Conservation (phyloP, 2,888 invertebrate genomes). For the Eristalis arbustorum region DNA sequence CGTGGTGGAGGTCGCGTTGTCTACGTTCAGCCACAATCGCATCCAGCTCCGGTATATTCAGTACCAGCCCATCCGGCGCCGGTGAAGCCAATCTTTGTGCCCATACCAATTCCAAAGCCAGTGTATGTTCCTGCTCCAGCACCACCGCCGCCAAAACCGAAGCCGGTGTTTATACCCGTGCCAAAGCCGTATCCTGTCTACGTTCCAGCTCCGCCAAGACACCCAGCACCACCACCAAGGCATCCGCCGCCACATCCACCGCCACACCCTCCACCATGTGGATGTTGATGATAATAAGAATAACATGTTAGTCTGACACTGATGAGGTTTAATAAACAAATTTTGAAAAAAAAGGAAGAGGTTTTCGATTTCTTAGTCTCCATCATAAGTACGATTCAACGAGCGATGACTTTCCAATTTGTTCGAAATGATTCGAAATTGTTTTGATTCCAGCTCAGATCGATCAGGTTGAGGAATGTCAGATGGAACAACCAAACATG, state of each 20-base stretch:
- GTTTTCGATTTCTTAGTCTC: no score
- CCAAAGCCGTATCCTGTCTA: not conserved
- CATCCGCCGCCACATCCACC: not conserved
- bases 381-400: no score
- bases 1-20: constrained; percentile 7
- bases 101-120: not conserved
- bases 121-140: not conserved
- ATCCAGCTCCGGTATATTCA: not conserved
- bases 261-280: not conserved
- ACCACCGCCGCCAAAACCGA: not conserved
- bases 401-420: no score
- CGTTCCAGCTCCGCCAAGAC: not conserved
- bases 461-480: no score
- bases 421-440: no score
- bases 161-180: not conserved
- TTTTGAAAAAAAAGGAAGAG: no score
- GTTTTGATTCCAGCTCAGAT: no score
- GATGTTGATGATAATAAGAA: not conserved
- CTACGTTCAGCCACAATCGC: not conserved
- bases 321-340: no score
- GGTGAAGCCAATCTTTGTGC: not conserved
- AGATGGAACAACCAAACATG: no score
- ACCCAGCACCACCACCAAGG: not conserved
- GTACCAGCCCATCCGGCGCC: not conserved
- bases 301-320: no score